Percentiles rank a stretch among this genome's conserved stretches.
Evolutionary conservation across 2,797 vertebrate genomes (phyloP).

Genomic region (Anguilla marmorata): DNA sequence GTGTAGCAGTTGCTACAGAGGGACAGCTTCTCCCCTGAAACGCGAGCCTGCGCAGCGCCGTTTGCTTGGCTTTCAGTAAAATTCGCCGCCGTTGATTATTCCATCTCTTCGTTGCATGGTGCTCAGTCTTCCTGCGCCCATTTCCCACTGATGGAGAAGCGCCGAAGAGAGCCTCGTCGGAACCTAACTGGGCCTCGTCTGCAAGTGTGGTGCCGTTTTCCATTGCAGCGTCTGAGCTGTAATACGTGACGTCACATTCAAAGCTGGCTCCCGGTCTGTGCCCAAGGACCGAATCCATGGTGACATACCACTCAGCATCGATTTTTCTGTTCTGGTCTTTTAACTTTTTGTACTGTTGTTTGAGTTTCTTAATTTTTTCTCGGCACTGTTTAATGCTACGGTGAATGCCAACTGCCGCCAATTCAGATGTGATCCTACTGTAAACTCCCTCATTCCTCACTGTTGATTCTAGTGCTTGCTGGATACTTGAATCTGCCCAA

Average conservation of each 20-base stretch:
- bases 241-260: constrained; percentile 18
- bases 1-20: background rate
- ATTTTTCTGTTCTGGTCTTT: constrained; percentile 15
- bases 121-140: background rate
- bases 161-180: background rate
- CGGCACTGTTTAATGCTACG: constrained; percentile 15
- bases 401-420: constrained; percentile 12
- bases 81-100: constrained; percentile 14
- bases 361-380: constrained; percentile 21
- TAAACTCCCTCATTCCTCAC: constrained; percentile 11
- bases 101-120: background rate
- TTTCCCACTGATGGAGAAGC: background rate
- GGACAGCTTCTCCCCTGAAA: background rate
- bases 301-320: constrained; percentile 17
- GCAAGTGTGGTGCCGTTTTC: background rate
- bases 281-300: constrained; percentile 16
- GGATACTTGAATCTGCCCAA: constrained; percentile 17
- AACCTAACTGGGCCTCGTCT: background rate
- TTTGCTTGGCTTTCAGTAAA: constrained; percentile 13
- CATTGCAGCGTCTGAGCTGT: background rate
- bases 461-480: constrained; percentile 20
- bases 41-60: background rate
- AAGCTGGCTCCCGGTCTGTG: background rate
- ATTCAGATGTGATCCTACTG: constrained; percentile 16
- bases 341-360: constrained; percentile 21